A percentile compares a stretch with the other conserved stretches of the same genome.
These are phyloP conservation scores for Chironomus striatipennis DNA, from an alignment of 1,140 invertebrate species.

Conservation along the genomic window DNA sequence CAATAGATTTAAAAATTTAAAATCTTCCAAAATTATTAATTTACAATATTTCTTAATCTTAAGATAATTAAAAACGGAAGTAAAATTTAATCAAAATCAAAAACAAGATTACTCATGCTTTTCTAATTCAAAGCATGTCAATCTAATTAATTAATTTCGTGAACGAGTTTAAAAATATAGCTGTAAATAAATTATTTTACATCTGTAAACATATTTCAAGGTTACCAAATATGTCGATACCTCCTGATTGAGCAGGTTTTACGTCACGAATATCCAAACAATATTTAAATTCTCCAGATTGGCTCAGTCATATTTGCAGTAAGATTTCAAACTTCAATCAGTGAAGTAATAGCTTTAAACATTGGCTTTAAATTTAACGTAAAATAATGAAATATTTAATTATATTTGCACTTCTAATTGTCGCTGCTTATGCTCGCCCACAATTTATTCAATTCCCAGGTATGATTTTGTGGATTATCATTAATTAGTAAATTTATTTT, in stretches of 20 bases:
- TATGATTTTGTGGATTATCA: neutral
- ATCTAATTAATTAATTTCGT: no score
- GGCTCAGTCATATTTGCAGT: neutral
- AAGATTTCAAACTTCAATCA: neutral
- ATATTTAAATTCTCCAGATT: neutral
- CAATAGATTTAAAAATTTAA: no score
- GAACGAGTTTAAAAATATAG: no score
- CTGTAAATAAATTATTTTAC: no score
- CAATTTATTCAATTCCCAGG: neutral
- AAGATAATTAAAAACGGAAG: no score
- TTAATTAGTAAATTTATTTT: neutral
- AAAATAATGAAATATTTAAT: neutral
- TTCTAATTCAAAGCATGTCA: no score
- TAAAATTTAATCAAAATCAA: no score
- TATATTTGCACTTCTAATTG: slow-evolving; percentile 2
- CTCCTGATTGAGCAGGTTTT: neutral
- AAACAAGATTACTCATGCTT: no score
- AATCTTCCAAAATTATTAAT: no score
- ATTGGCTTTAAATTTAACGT: neutral
- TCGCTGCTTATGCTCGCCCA: neutral
- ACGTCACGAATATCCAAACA: neutral
- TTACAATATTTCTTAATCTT: no score
- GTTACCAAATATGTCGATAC: neutral
- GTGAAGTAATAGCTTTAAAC: neutral
- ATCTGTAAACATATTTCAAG: neutral